These are phyloP conservation scores for Heteractis magnifica DNA, from an alignment of 92 coral and sea anemone genomes.

Conservation along the genomic window DNA sequence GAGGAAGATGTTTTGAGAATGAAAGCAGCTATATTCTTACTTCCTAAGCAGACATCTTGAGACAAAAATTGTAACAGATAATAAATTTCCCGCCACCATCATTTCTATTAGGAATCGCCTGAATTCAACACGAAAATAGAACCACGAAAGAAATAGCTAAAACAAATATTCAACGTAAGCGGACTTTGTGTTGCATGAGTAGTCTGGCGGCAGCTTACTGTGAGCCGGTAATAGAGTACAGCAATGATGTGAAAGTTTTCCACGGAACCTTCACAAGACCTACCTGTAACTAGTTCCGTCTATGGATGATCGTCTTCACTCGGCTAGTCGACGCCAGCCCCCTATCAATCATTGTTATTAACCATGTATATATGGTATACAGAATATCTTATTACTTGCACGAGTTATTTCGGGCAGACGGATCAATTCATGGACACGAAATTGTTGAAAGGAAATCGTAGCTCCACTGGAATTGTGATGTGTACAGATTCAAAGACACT, in stretches of 20 bases:
- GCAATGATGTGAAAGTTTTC: neutral
- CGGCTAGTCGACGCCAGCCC: neutral
- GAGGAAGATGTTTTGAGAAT: too few species aligned
- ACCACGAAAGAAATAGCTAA: neutral
- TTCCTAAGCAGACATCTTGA: too few species aligned
- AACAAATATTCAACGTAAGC: neutral
- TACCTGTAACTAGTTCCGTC: neutral
- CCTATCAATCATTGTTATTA: neutral
- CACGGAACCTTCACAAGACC: neutral
- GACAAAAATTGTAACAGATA: neutral
- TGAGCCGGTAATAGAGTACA: neutral
- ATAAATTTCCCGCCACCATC: neutral
- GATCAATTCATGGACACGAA: neutral
- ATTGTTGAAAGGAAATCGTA: neutral
- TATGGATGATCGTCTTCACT: neutral
- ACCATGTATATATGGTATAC: neutral
- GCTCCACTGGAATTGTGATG: neutral
- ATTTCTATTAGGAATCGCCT: neutral
- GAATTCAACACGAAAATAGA: neutral
- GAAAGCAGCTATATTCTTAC: too few species aligned
- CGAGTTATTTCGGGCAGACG: neutral
- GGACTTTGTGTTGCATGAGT: neutral
- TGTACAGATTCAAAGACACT: conserved; percentile 22
- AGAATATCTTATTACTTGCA: neutral
- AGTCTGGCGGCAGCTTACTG: neutral